These are phyloP conservation scores for Decapterus maruadsi DNA, from an alignment of 2,797 vertebrate species.

Conservation along the genomic window DNA sequence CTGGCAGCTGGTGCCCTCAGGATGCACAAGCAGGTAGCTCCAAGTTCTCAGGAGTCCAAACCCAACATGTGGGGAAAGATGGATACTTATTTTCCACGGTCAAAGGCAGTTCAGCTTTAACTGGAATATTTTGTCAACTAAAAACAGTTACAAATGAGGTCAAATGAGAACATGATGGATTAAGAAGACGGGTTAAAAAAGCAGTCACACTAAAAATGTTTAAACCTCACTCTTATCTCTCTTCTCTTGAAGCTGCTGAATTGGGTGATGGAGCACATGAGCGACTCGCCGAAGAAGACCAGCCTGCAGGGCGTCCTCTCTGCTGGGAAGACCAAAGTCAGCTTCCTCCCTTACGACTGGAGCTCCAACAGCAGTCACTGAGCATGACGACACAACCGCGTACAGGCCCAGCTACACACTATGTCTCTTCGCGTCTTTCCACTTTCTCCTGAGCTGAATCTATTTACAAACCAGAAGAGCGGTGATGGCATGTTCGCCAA, in stretches of 20 bases:
- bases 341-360: slow-evolving; percentile 88
- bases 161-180: no score
- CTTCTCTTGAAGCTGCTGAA: slow-evolving; percentile 77
- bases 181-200: no score
- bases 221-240: neutral
- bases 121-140: no score
- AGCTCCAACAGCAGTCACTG: slow-evolving; percentile 83
- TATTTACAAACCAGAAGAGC: slow-evolving; percentile 1
- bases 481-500: neutral
- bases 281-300: slow-evolving; percentile 85
- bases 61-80: no score
- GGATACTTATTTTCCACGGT: no score
- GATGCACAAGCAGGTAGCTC: no score
- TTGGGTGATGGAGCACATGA: slow-evolving; percentile 88
- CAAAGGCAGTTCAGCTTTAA: no score
- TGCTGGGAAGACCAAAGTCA: slow-evolving; percentile 83
- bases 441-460: slow-evolving; percentile 25
- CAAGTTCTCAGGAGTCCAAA: no score
- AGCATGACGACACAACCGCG: slow-evolving; percentile 38
- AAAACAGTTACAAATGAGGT: no score
- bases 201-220: no score
- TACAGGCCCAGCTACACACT: slow-evolving; percentile 3
- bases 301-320: slow-evolving; percentile 82
- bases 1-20: no score
- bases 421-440: slow-evolving; percentile 4